Conservation (phyloP, 2,888 invertebrate genomes). For the Laothoe populi region DNA sequence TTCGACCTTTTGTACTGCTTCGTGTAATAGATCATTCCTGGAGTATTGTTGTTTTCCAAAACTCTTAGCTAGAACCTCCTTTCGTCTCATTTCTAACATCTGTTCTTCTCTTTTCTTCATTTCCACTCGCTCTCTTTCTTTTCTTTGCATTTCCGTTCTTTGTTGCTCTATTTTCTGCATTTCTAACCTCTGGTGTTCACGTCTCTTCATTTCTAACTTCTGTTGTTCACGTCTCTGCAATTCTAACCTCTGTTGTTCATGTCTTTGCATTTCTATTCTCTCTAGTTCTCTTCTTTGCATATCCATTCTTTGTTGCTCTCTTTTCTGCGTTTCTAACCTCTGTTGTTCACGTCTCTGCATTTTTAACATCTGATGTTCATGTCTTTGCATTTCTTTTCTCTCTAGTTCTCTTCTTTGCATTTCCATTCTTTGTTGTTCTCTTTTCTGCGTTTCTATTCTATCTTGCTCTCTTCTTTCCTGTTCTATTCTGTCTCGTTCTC, state of each 20-base stretch:
- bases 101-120: conserved; percentile 15
- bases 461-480: conserved; percentile 26
- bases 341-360: background rate
- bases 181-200: background rate
- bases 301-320: background rate
- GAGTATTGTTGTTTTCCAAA: conserved; percentile 2
- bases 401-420: conserved; percentile 39
- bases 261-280: conserved; percentile 39
- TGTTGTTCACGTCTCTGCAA: background rate
- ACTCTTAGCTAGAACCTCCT: background rate
- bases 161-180: conserved; percentile 6
- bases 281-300: conserved; percentile 39
- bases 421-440: background rate
- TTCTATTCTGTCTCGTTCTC: conserved; percentile 45
- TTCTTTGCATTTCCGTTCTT: conserved; percentile 2
- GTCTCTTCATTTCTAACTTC: background rate
- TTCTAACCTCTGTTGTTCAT: background rate
- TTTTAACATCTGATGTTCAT: background rate
- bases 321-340: background rate
- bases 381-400: conserved; percentile 39
- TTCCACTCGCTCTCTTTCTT: conserved; percentile 30
- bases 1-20: conserved; percentile 39
- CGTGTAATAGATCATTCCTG: conserved; percentile 8
- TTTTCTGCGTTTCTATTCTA: background rate
- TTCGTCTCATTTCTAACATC: conserved; percentile 7